phyloP scores from a whole-genome alignment of 2,797 vertebrate genomes.

The Lutjanus argentimaculatus region DNA sequence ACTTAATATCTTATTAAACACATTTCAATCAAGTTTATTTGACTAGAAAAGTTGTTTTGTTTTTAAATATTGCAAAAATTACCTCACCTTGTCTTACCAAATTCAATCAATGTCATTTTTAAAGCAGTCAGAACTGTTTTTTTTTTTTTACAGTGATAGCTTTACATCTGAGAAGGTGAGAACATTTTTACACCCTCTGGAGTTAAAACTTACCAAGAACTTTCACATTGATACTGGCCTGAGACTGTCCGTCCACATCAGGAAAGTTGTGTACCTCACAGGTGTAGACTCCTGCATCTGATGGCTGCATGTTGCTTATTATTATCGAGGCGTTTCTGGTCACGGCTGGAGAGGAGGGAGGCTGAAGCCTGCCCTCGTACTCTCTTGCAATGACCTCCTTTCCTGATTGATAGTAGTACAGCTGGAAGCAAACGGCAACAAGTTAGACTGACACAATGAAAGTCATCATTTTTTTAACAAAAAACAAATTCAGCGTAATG shows the following conservation, averaged over 20 bases:
- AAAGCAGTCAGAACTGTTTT: too few species aligned
- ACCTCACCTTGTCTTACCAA: too few species aligned
- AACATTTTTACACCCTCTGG: too few species aligned
- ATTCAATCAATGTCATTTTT: too few species aligned
- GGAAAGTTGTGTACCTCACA: conserved; percentile 89
- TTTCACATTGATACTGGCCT: conserved; percentile 80
- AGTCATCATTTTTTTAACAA: neutral
- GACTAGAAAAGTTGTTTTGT: too few species aligned
- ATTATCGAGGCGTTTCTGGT: conserved; percentile 86
- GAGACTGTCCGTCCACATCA: conserved; percentile 74
- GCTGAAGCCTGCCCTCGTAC: conserved; percentile 81
- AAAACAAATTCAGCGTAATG: too few species aligned
- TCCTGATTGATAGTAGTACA: conserved; percentile 78
- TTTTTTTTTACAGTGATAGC: too few species aligned
- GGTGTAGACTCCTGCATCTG: conserved; percentile 88
- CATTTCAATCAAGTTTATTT: too few species aligned
- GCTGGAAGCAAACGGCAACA: conserved; percentile 61
- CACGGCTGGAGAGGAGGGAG: conserved; percentile 69
- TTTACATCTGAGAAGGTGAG: too few species aligned
- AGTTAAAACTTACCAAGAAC: conserved; percentile 84
- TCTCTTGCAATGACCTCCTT: neutral
- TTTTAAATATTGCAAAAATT: too few species aligned
- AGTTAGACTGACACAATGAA: neutral
- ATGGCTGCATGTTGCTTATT: conserved; percentile 87
- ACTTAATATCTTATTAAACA: too few species aligned